Evolutionary conservation across 2,113 vertebrate genomes (phyloP).

Genomic region (Sakesphorus luctuosus): DNA sequence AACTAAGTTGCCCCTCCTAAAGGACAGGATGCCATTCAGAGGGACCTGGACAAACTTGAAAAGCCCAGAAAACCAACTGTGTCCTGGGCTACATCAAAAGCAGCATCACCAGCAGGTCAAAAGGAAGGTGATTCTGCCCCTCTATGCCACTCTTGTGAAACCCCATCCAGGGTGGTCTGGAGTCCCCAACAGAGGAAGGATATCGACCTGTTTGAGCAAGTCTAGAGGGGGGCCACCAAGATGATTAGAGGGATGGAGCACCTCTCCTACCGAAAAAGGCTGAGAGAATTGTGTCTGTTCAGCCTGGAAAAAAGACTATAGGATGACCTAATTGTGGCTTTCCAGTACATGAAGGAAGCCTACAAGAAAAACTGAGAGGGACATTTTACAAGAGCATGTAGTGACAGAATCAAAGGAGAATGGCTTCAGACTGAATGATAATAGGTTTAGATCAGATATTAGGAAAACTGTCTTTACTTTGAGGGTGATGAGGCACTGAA

Average conservation of each 20-base stretch:
- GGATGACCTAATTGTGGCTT: neutral
- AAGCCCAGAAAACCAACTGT: neutral
- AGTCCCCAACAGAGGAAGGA: neutral
- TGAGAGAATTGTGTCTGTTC: neutral
- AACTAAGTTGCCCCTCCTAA: neutral
- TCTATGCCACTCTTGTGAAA: neutral
- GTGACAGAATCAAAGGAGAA: neutral
- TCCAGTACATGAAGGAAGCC: neutral
- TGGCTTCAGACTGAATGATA: neutral
- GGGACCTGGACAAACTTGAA: neutral
- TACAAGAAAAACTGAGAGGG: neutral
- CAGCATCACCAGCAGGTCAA: neutral
- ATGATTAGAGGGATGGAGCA: neutral
- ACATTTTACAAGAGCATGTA: neutral
- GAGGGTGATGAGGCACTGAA: neutral
- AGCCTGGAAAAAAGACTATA: neutral
- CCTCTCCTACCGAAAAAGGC: neutral
- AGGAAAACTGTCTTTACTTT: neutral
- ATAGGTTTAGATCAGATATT: neutral
- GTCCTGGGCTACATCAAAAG: neutral
- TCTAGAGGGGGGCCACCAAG: neutral
- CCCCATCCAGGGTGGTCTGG: neutral
- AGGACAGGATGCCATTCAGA: neutral
- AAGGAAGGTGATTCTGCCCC: neutral
- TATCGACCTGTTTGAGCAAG: neutral